Conservation (phyloP, 2,888 invertebrate species). For the Philereme transversata region DNA sequence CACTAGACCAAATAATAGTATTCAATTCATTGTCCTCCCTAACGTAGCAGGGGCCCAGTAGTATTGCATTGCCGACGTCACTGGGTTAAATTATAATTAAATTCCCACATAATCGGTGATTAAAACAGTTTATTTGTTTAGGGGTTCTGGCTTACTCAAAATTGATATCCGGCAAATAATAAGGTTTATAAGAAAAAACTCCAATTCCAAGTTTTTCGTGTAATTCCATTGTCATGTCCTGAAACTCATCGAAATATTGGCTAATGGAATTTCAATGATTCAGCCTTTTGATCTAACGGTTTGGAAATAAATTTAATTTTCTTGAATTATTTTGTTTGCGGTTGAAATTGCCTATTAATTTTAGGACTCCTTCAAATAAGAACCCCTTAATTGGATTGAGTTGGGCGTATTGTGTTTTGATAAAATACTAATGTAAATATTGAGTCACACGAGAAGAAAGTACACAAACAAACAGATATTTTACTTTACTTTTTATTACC, state of each 20-base stretch:
- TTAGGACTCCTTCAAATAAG: neutral
- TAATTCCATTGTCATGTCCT: conserved; percentile 17
- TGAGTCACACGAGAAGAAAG: too few relatives aligned
- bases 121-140: too few relatives aligned
- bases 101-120: too few relatives aligned
- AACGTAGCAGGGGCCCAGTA: too few relatives aligned
- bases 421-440: neutral
- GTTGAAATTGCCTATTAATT: conserved; percentile 4
- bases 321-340: conserved; percentile 15
- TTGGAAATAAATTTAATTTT: conserved; percentile 19
- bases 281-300: conserved; percentile 20
- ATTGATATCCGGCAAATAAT: conserved; percentile 2
- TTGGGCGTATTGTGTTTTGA: neutral
- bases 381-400: too few relatives aligned
- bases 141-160: too few relatives aligned
- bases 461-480: too few relatives aligned
- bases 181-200: conserved; percentile 3
- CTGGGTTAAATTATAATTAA: too few relatives aligned
- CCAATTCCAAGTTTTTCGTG: neutral
- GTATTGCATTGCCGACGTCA: too few relatives aligned
- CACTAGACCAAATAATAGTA: too few relatives aligned
- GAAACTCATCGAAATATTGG: conserved; percentile 12
- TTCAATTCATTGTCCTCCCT: too few relatives aligned
- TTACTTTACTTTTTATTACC: too few relatives aligned
- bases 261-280: conserved; percentile 17